Conservation (phyloP, 2,888 invertebrate genomes). For the Drosophila kanekoi region DNA sequence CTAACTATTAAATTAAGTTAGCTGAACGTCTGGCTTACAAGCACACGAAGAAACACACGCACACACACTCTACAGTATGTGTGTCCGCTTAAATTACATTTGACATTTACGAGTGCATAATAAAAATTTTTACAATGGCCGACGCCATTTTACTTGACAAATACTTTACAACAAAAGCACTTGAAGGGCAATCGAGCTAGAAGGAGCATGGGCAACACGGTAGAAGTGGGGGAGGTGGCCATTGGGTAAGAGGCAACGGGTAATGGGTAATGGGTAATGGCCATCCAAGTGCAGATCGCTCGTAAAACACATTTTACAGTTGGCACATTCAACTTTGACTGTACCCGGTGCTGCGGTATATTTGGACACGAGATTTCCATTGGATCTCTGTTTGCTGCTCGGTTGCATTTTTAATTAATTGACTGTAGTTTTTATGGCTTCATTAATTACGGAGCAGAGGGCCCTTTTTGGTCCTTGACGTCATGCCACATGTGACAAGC, state of each 20-base stretch:
- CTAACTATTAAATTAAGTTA: conserved; percentile 60
- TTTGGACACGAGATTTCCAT: conserved; percentile 43
- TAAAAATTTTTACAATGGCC: conserved; percentile 82
- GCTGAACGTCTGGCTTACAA: conserved; percentile 26
- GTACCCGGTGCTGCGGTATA: conserved; percentile 25
- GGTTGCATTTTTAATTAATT: conserved; percentile 83
- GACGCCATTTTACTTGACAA: conserved; percentile 80
- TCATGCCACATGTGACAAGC: conserved; percentile 62
- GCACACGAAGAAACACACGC: conserved; percentile 13
- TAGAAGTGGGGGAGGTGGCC: conserved; percentile 9
- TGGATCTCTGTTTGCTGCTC: conserved; percentile 37
- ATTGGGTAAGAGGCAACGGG: conserved; percentile 52
- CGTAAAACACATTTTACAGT: conserved; percentile 81
- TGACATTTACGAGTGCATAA: conserved; percentile 81
- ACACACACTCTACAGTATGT: conserved; percentile 15
- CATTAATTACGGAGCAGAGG: conserved; percentile 77
- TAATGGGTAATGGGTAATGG: conserved; percentile 67
- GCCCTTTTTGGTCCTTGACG: conserved; percentile 70
- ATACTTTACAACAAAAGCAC: conserved; percentile 61
- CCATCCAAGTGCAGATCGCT: conserved; percentile 76
- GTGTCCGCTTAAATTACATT: conserved; percentile 80
- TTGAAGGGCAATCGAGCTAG: conserved; percentile 24
- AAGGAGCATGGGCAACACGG: conserved; percentile 1
- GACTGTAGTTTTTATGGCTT: conserved; percentile 83
- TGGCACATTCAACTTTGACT: conserved; percentile 57